A percentile compares a stretch with the other conserved stretches of the same genome.
Evolutionary conservation across 2,797 vertebrate species (phyloP).

Genomic region (Limnodromus scolopaceus): DNA sequence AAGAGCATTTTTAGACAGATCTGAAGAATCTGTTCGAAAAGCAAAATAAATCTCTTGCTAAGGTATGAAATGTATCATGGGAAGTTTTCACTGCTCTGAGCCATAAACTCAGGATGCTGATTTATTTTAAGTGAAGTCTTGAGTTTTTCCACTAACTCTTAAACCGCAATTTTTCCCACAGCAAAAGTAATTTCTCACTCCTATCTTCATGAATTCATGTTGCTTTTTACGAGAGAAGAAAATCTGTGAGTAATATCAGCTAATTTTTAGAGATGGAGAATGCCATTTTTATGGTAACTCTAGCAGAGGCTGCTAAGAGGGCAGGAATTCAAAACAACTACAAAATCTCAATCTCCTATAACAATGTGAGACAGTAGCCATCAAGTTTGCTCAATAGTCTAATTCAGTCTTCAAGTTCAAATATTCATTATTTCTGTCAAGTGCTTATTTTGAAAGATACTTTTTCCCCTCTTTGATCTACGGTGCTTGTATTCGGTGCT

Average conservation of each 20-base stretch:
- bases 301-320: neutral
- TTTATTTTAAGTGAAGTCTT: conserved; percentile 41
- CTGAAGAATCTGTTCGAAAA: conserved; percentile 20
- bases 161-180: conserved; percentile 37
- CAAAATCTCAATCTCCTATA: neutral
- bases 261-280: conserved; percentile 5
- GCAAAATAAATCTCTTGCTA: conserved; percentile 34
- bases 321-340: neutral
- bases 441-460: conserved; percentile 33
- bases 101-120: conserved; percentile 9
- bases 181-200: neutral
- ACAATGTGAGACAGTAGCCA: neutral
- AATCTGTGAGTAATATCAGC: conserved; percentile 7
- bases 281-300: neutral
- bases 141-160: neutral
- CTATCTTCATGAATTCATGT: neutral
- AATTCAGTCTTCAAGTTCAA: conserved; percentile 25
- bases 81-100: conserved; percentile 32
- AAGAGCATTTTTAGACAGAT: neutral
- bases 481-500: neutral
- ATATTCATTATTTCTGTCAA: conserved; percentile 33
- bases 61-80: conserved; percentile 4
- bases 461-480: neutral
- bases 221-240: neutral
- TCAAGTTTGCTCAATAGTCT: neutral